Conservation (phyloP, 2,113 vertebrate species). For the Sorex araneus region DNA sequence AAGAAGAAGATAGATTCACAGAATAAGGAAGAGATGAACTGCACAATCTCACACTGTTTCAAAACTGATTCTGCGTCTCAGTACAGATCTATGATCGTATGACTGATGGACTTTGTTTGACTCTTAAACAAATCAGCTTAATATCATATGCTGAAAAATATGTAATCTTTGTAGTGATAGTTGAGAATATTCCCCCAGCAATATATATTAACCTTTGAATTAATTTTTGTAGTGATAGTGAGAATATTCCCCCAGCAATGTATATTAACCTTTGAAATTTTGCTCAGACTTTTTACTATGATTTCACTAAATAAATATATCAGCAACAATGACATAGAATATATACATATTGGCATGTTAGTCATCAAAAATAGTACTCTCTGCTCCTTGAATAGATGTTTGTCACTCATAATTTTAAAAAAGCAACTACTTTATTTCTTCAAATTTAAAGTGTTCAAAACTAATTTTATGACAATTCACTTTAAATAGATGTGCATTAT, state of each 20-base stretch:
- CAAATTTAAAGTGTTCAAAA: slow-evolving; percentile 52
- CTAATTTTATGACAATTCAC: slow-evolving; percentile 31
- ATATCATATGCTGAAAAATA: neutral
- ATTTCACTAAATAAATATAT: slow-evolving; percentile 24
- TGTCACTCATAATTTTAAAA: neutral
- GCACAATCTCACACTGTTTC: neutral
- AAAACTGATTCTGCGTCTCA: neutral
- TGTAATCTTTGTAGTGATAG: neutral
- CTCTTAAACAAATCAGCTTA: neutral
- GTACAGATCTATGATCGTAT: neutral
- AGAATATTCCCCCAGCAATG: neutral
- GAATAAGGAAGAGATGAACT: neutral
- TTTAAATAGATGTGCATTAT: neutral
- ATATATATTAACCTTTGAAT: neutral
- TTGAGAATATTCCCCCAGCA: neutral
- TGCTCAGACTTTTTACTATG: neutral
- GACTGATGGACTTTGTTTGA: neutral
- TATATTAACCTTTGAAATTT: slow-evolving; percentile 3
- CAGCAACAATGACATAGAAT: slow-evolving; percentile 44
- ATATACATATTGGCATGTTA: slow-evolving; percentile 1
- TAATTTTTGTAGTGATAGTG: neutral
- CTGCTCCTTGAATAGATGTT: slow-evolving; percentile 54
- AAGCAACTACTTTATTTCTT: neutral
- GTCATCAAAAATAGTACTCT: slow-evolving; percentile 33
- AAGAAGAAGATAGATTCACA: neutral